Evolutionary conservation across 2,888 invertebrate species (phyloP).

Genomic region (Drosophila suboccidentalis): DNA sequence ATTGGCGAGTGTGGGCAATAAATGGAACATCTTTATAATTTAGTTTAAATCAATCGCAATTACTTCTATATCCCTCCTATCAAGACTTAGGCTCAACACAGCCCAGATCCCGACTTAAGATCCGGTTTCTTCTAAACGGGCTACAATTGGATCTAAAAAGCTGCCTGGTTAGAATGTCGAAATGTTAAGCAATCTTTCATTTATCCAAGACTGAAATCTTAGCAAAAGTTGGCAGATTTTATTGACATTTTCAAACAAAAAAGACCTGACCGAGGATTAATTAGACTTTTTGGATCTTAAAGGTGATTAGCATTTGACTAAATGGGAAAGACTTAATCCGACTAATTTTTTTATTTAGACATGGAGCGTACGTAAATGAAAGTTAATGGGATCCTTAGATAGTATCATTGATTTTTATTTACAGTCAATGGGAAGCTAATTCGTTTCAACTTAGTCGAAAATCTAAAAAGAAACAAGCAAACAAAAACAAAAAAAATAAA

Average conservation of each 20-base stretch:
- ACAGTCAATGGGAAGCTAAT: slow-evolving; percentile 6
- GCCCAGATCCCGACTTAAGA: slow-evolving; percentile 4
- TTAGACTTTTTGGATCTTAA: not conserved
- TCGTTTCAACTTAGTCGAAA: slow-evolving; percentile 27
- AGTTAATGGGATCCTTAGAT: slow-evolving; percentile 23
- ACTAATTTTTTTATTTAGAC: slow-evolving; percentile 5
- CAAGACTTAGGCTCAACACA: slow-evolving; percentile 16
- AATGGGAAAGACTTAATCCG: slow-evolving; percentile 3
- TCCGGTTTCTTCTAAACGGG: slow-evolving; percentile 6
- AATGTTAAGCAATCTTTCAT: not conserved
- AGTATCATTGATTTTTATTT: slow-evolving; percentile 5
- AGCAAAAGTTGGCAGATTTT: slow-evolving; percentile 3
- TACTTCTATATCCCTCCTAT: slow-evolving; percentile 5
- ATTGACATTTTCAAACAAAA: not conserved
- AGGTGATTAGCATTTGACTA: not conserved
- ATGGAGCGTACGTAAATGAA: not conserved
- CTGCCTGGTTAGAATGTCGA: slow-evolving; percentile 2
- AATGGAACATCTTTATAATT: not conserved
- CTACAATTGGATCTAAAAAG: not conserved
- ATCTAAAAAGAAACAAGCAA: not conserved
- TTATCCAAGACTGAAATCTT: slow-evolving; percentile 16
- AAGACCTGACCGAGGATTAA: not conserved
- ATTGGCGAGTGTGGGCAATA: not conserved
- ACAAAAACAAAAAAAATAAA: slow-evolving; percentile 24
- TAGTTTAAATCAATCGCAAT: slow-evolving; percentile 2